phyloP scores from a whole-genome alignment of 53 echinoderm and acorn worm species.

The Zoroaster sp. region DNA sequence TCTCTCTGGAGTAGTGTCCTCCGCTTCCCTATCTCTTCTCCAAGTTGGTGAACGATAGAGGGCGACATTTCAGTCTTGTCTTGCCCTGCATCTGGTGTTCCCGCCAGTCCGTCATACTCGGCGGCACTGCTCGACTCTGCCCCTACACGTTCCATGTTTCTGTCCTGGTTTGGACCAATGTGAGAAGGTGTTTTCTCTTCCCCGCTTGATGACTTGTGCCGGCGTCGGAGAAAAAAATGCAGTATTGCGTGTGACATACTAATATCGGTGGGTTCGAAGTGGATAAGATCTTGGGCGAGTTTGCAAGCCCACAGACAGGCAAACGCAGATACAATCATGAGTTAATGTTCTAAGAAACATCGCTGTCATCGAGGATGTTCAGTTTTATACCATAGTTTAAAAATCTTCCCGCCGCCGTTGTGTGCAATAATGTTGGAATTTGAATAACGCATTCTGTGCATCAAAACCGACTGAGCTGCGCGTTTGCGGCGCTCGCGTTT shows the following conservation, averaged over 20 bases:
- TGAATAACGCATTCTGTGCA: no score
- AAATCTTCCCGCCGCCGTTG: no score
- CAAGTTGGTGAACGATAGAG: not conserved
- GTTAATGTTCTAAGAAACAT: not conserved
- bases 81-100: not conserved
- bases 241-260: not conserved
- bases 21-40: conserved; percentile 9
- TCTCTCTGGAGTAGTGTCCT: conserved; percentile 4
- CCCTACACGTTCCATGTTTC: not conserved
- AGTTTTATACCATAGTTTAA: no score
- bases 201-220: not conserved
- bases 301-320: not conserved
- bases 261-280: not conserved
- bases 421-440: no score
- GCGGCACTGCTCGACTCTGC: not conserved
- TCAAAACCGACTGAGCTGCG: no score
- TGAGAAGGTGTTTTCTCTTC: not conserved
- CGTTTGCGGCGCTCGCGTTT: no score
- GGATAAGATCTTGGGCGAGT: not conserved
- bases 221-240: not conserved
- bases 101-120: no score
- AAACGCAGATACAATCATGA: not conserved
- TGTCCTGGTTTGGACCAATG: no score
- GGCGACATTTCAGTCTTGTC: not conserved
- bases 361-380: no score